Conservation (phyloP, 2,113 vertebrate species). For the Lipotes vexillifer region DNA sequence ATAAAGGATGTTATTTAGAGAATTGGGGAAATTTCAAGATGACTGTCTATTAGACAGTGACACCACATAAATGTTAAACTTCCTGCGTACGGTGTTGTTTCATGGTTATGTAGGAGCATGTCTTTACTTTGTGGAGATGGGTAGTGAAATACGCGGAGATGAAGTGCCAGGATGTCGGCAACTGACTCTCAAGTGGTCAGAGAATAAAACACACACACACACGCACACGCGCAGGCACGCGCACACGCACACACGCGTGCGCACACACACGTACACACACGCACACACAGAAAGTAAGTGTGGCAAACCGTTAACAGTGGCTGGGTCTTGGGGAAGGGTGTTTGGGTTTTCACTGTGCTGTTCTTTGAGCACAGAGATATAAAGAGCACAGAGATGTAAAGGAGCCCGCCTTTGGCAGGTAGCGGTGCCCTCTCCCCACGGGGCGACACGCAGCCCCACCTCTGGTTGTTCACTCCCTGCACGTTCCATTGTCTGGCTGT, state of each 20-base stretch:
- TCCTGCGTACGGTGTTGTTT: not conserved
- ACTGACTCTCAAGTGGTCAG: accelerated
- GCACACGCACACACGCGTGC: accelerated
- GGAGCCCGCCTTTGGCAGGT: not conserved
- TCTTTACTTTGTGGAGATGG: not conserved
- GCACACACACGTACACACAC: accelerated
- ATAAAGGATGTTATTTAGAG: not conserved
- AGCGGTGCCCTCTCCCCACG: not conserved
- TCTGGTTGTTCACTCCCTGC: not conserved
- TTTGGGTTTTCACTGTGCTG: not conserved
- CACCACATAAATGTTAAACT: not conserved
- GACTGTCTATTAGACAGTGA: not conserved
- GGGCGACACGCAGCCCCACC: not conserved
- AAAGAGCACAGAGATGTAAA: not conserved
- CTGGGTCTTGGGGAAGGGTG: not conserved
- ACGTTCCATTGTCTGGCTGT: no score
- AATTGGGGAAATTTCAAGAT: not conserved
- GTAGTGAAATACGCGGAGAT: not conserved
- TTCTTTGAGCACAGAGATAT: not conserved
- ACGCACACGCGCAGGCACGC: no score
- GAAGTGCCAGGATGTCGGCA: not conserved
- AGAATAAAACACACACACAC: not conserved
- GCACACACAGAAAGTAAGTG: not conserved
- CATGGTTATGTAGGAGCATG: not conserved
- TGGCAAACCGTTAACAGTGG: accelerated